phyloP scores from a whole-genome alignment of 2,888 invertebrate genomes.

The Dryobota labecula region DNA sequence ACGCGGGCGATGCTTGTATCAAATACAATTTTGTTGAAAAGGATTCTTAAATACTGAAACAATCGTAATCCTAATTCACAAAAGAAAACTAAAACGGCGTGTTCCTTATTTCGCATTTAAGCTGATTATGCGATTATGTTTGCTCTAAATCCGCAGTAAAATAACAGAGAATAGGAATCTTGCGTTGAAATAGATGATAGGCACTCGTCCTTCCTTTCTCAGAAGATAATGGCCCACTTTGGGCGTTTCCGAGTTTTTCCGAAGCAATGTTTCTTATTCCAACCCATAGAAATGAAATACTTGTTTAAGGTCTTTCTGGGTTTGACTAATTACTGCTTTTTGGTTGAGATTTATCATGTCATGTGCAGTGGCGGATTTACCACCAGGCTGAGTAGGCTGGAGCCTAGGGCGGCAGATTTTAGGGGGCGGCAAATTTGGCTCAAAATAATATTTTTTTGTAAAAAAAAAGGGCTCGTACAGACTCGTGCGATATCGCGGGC shows the following conservation, averaged over 20 bases:
- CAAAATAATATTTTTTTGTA: no score
- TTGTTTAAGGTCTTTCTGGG: slow-evolving; percentile 10
- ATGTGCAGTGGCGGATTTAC: no score
- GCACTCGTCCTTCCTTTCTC: slow-evolving; percentile 59
- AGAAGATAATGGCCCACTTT: slow-evolving; percentile 68
- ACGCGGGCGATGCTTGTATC: no score
- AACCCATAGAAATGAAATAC: slow-evolving; percentile 34
- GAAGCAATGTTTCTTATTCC: slow-evolving; percentile 54
- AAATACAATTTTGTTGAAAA: background rate
- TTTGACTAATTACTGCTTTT: slow-evolving; percentile 33
- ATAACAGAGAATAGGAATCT: slow-evolving; percentile 56
- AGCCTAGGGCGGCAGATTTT: no score
- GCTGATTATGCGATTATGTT: slow-evolving; percentile 54
- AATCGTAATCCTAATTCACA: slow-evolving; percentile 14
- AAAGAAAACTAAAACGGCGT: slow-evolving; percentile 34
- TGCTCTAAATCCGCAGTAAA: slow-evolving; percentile 38
- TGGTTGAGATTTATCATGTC: background rate
- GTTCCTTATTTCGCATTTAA: slow-evolving; percentile 36
- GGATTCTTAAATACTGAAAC: slow-evolving; percentile 14
- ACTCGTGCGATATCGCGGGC: no score
- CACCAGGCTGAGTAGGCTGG: no score
- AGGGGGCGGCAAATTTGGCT: no score
- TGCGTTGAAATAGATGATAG: slow-evolving; percentile 59
- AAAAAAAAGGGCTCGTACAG: no score
- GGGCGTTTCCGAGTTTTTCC: slow-evolving; percentile 63